Evolutionary conservation across 64 coral and sea anemone genomes (phyloP), one percentile per base, ranked within the genome.

Genomic region (Platygyra sinensis): DNA sequence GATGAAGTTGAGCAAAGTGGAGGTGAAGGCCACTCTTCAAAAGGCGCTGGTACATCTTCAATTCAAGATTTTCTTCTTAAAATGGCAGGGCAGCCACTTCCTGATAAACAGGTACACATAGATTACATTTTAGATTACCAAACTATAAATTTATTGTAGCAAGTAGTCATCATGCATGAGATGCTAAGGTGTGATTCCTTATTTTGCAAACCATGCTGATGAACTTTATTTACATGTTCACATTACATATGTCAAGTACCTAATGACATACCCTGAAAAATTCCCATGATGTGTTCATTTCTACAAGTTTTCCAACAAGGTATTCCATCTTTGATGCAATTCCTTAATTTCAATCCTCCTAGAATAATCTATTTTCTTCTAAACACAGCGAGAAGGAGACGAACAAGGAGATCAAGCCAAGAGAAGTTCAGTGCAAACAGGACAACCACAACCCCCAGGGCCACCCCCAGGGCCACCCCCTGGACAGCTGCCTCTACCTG

Each of bases 61-160:
- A 72, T 99, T 24, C 97, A 99, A 62, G 93, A 94, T 57, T 89
- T 89, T 62, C 93, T 99, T 32, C 80, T 99, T 27, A 95, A 93
- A 88, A 78, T 99, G 74, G 97, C 97, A 62, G 97, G 97, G 50
- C 91, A 96, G 52, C 90, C 86, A 6, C 87, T 92, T 54, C 90
- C 86, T 86, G 82, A 90, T 39, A 90, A 94, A 67, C 74, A 62
- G 67, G 63, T 60, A 25, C 27, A 79, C 27, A 79, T 27, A n/a
- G 31, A 22, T 86, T 25, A n/a, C 61, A 7, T 30, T 51, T 22
- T 18, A 25, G 3, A 67, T 55, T 55, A 55, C 52, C 7, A 55
- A 9, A 55, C 54, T 57, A 13, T 57, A 11, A 57, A 57, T 57
- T 57, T 57, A 12, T 57, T 57, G 10, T 57, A 2, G 7, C 15